Conservation (phyloP, 1,140 invertebrate species). For the Drosophila nasuta region DNA sequence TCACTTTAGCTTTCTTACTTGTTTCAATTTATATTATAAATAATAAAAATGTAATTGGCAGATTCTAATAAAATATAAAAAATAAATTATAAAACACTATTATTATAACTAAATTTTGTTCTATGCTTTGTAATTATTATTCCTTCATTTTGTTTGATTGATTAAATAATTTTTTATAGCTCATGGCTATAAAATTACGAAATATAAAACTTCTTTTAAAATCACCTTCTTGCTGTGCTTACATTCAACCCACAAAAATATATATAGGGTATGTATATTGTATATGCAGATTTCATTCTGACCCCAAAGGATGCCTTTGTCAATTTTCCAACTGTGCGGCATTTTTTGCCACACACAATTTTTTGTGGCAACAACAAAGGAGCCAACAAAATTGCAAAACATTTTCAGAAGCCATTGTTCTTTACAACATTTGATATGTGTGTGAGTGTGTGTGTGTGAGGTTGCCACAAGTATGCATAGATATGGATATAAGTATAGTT, state of each 20-base stretch:
- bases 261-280: neutral
- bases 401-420: constrained; percentile 50
- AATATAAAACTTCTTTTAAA: too few relatives aligned
- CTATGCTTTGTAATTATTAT: too few relatives aligned
- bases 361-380: constrained; percentile 35
- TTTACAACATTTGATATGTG: constrained; percentile 23
- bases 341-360: constrained; percentile 34
- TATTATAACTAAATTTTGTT: too few relatives aligned
- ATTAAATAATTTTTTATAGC: too few relatives aligned
- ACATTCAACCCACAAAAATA: neutral
- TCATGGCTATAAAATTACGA: too few relatives aligned
- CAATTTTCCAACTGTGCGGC: constrained; percentile 33
- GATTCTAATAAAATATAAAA: too few relatives aligned
- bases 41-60: too few relatives aligned
- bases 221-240: too few relatives aligned
- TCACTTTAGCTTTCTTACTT: too few relatives aligned
- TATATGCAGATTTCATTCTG: constrained; percentile 24
- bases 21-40: too few relatives aligned
- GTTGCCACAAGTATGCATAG: neutral
- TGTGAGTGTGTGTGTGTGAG: constrained; percentile 1
- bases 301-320: constrained; percentile 47
- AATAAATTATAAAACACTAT: too few relatives aligned
- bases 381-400: constrained; percentile 36
- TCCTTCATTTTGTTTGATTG: too few relatives aligned
- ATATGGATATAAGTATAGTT: constrained; percentile 3